Evolutionary conservation across 2,113 vertebrate species (phyloP), one percentile per base, ranked within the genome.

Genomic region (Channa maculata): DNA sequence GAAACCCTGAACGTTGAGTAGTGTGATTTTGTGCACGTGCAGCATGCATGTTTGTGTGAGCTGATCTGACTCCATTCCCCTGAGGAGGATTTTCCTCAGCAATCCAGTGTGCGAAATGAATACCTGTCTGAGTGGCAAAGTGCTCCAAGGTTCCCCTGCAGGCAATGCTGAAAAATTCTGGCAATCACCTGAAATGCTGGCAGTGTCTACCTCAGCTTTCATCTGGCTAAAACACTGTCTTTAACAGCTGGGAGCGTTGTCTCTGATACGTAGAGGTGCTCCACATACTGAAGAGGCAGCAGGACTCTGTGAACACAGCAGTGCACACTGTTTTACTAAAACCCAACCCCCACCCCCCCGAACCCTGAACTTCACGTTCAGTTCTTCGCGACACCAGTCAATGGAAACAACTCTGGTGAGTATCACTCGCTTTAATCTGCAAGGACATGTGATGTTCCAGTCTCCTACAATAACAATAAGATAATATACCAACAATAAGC

Each of bases 101-200:
- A 44, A 37, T 41, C 51, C 41, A 44, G 4, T 34, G 13, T 71
- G 60, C 57, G 72, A 8, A 11, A 37, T 6, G 49, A 65, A 57
- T 5, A 10, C 8, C 46, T 63, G 55, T 66, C 43, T 53, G 14
- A 43, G 48, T 69, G 49, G 75, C 68, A 8, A 37, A 48, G 10
- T 0, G 4, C 59, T 78, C 52, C 6, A 11, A 69, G 65, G 52
- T 75, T 60, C 34, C 45, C 54, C 54, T 52, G 50, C 49, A 41
- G 60, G 34, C 15, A 3, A 34, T 62, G 48, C 7, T 77, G 58
- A 59, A 71, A 69, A 8, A 13, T 57, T 67, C 6, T 65, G 60
- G 43, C 59, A 65, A 52, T 76, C 67, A 65, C 37, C 49, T 44
- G 51, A 80, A 79, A 46, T 5, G 8, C 13, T 14, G 38, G 50